These are phyloP conservation scores for Mobula birostris DNA, from an alignment of 2,113 vertebrate genomes.

Conservation along the genomic window DNA sequence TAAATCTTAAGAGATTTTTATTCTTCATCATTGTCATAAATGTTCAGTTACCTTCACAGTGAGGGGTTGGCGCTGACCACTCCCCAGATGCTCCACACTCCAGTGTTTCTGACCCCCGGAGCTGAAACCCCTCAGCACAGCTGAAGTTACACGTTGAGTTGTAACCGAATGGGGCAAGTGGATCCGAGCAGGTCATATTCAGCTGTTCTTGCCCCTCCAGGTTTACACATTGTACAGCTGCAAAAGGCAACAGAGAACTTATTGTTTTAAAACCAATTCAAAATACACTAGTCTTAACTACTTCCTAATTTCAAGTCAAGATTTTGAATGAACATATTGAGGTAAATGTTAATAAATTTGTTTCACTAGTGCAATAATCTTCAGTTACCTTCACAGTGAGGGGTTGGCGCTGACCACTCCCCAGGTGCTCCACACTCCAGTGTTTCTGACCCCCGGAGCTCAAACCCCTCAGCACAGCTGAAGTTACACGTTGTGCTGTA, in stretches of 20 bases:
- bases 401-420: conserved; percentile 12
- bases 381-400: conserved; percentile 36
- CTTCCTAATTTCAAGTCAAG: not conserved
- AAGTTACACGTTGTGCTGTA: conserved; percentile 36
- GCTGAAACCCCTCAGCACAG: conserved; percentile 28
- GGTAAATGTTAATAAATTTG: not conserved
- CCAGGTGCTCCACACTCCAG: conserved; percentile 15
- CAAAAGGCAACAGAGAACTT: not conserved
- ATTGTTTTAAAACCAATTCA: not conserved
- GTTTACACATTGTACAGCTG: conserved; percentile 45
- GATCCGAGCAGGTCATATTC: not conserved
- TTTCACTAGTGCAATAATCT: not conserved
- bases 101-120: conserved; percentile 19
- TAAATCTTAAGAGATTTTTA: not conserved
- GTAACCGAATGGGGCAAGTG: conserved; percentile 44
- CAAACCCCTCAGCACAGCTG: conserved; percentile 32
- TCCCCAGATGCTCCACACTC: conserved; percentile 8
- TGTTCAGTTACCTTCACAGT: conserved; percentile 32
- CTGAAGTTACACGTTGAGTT: conserved; percentile 42
- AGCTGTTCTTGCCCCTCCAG: conserved; percentile 39
- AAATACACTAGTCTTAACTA: not conserved
- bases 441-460: conserved; percentile 7
- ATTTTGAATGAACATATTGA: not conserved
- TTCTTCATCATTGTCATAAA: not conserved
- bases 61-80: conserved; percentile 3